Evolutionary conservation across 2,888 invertebrate species (phyloP).

Genomic region (Thera obeliscata): DNA sequence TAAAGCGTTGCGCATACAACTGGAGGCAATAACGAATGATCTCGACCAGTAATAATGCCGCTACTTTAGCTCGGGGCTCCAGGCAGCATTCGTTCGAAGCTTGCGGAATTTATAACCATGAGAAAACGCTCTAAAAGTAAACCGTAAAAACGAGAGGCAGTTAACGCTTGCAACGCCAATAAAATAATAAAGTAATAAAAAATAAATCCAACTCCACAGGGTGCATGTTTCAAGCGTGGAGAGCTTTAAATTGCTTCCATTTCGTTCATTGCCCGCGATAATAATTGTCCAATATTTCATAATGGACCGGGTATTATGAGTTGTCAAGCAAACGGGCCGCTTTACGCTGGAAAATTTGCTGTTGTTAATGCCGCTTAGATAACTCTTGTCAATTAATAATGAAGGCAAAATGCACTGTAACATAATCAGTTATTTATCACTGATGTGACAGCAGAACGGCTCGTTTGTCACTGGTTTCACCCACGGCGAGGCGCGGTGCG

Average conservation of each 20-base stretch:
- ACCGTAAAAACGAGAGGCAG: slow-evolving; percentile 74
- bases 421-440: slow-evolving; percentile 84
- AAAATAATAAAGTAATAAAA: slow-evolving; percentile 78
- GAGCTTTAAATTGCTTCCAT: slow-evolving; percentile 65
- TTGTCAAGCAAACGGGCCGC: slow-evolving; percentile 55
- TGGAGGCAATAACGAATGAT: slow-evolving; percentile 69
- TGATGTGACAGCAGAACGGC: slow-evolving; percentile 75
- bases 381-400: slow-evolving; percentile 79
- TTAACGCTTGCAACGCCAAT: slow-evolving; percentile 71
- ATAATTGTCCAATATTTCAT: slow-evolving; percentile 63
- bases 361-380: slow-evolving; percentile 64
- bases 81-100: slow-evolving; percentile 63
- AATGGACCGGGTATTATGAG: slow-evolving; percentile 58
- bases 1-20: slow-evolving; percentile 54
- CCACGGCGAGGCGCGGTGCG: slow-evolving; percentile 68
- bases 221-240: slow-evolving; percentile 60
- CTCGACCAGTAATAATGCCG: slow-evolving; percentile 66
- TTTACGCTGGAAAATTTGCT: slow-evolving; percentile 58
- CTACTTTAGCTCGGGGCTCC: slow-evolving; percentile 58
- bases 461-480: slow-evolving; percentile 81
- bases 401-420: slow-evolving; percentile 79
- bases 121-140: slow-evolving; percentile 67
- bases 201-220: slow-evolving; percentile 64
- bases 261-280: slow-evolving; percentile 58
- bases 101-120: slow-evolving; percentile 66